Base-by-base conservation (phyloP, 2,888 invertebrate genomes). In the Blastobasis adustella region DNA sequence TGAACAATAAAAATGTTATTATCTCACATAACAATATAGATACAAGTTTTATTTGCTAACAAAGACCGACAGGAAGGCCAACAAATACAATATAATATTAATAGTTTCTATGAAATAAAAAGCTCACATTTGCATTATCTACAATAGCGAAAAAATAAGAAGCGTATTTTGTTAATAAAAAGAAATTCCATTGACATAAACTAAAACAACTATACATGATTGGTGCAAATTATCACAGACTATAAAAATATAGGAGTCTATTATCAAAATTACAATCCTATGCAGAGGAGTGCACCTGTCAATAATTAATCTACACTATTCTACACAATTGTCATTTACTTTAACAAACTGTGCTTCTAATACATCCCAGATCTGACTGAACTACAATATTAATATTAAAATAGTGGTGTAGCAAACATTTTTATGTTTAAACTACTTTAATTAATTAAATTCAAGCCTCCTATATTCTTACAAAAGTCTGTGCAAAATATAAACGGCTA, bases 11-110 rank as follows among this genome's bases (percentile, higher is more conserved):
- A 75, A 76, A 69, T 61, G 60, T 67, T 66, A 72, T 59, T 66
- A 71, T 77, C 5, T 71, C 73, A 80, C 71, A 77, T 79, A 77
- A 79, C 73, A 80, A 80, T 74, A 75, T 77, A 76, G 72, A 77
- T 77, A 76, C 73, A 78, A 67, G 66, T 68, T 65, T 65, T 60
- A 58, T 63, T 56, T 57, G 62, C 70, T 72, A 79, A 78, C 73
- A 72, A 71, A 76, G 62, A 68, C 61, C 58, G 63, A 65, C 71
- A 55, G 65, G 58, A 62, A 63, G 57, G 73, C 73, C 73, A 76
- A 79, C 65, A 75, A 72, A 73, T 63, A 66, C 63, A 49, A 41
- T n/a, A 67, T 59, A 69, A 69, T 67, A 42, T 65, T 67, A 63
- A 69, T 50, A 36, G 10, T 40, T 10, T 40, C 71, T 76, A 78